These are phyloP conservation scores for Coleophora deauratella DNA, from an alignment of 2,888 invertebrate species.

Conservation along the genomic window DNA sequence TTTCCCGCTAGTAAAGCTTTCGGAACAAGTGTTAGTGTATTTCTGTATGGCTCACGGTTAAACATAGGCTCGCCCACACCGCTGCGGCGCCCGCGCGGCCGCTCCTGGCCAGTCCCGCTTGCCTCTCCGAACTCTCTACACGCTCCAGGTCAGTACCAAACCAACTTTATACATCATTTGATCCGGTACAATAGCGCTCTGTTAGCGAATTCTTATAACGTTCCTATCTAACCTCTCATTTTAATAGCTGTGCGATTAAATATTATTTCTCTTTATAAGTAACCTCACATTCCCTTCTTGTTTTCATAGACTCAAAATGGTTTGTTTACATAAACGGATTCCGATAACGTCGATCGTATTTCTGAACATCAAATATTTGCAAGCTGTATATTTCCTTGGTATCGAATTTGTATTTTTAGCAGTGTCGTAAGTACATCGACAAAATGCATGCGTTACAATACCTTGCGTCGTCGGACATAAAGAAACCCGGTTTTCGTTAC, in stretches of 20 bases:
- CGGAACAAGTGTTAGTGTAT: slow-evolving; percentile 65
- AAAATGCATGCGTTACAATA: slow-evolving; percentile 61
- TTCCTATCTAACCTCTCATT: slow-evolving; percentile 10
- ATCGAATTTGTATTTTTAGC: slow-evolving; percentile 42
- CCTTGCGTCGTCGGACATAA: slow-evolving; percentile 45
- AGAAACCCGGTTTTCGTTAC: slow-evolving; percentile 68
- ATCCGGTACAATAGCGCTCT: slow-evolving; percentile 17
- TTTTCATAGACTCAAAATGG: no score
- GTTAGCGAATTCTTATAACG: slow-evolving; percentile 38
- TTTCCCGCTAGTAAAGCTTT: slow-evolving; percentile 53
- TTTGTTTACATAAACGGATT: no score
- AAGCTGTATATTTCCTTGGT: no score
- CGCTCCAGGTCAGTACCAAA: slow-evolving; percentile 58
- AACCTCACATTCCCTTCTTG: slow-evolving; percentile 13
- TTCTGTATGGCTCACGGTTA: slow-evolving; percentile 69
- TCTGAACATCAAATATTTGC: no score
- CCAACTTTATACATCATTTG: slow-evolving; percentile 20
- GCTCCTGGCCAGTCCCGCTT: slow-evolving; percentile 53
- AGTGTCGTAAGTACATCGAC: slow-evolving; percentile 41
- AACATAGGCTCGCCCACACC: slow-evolving; percentile 67
- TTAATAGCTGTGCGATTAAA: slow-evolving; percentile 41
- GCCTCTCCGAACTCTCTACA: slow-evolving; percentile 56
- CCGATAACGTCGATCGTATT: no score
- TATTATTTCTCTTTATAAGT: slow-evolving; percentile 7
- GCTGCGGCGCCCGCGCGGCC: slow-evolving; percentile 39